Evolutionary conservation across 1,140 invertebrate genomes (phyloP).

Genomic region (Danaus melanippus): DNA sequence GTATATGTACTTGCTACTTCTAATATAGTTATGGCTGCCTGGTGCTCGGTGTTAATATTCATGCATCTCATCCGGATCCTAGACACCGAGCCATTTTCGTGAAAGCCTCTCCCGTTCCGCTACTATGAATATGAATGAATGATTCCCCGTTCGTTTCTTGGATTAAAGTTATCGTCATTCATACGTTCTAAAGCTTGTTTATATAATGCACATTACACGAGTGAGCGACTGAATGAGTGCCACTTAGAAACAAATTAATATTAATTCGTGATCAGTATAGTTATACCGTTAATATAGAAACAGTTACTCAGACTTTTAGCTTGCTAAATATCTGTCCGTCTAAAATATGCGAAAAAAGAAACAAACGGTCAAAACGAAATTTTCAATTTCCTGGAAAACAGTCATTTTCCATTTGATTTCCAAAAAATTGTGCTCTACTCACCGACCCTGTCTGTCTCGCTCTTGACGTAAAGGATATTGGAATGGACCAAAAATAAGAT

Average conservation of each 20-base stretch:
- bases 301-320: slow-evolving; percentile 3
- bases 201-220: too few relatives aligned
- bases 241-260: too few relatives aligned
- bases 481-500: slow-evolving; percentile 63
- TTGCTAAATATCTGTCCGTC: slow-evolving; percentile 11
- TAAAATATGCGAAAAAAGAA: slow-evolving; percentile 3
- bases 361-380: slow-evolving; percentile 47
- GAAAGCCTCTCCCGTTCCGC: slow-evolving; percentile 55
- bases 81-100: slow-evolving; percentile 62
- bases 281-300: too few relatives aligned
- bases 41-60: slow-evolving; percentile 61
- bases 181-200: too few relatives aligned
- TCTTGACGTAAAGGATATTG: slow-evolving; percentile 66
- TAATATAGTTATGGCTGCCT: slow-evolving; percentile 64
- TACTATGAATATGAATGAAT: slow-evolving; percentile 68
- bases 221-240: too few relatives aligned
- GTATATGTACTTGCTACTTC: slow-evolving; percentile 40
- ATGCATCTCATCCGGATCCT: slow-evolving; percentile 59
- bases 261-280: too few relatives aligned
- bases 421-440: slow-evolving; percentile 39
- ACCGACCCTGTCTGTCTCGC: slow-evolving; percentile 46
- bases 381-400: slow-evolving; percentile 63
- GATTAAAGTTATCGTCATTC: slow-evolving; percentile 32
- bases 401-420: slow-evolving; percentile 57
- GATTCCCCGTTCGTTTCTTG: slow-evolving; percentile 55